A percentile compares a stretch with the other conserved stretches of the same genome.
Conservation (phyloP, 2,888 invertebrate species). For the Hedychridium roseum region DNA sequence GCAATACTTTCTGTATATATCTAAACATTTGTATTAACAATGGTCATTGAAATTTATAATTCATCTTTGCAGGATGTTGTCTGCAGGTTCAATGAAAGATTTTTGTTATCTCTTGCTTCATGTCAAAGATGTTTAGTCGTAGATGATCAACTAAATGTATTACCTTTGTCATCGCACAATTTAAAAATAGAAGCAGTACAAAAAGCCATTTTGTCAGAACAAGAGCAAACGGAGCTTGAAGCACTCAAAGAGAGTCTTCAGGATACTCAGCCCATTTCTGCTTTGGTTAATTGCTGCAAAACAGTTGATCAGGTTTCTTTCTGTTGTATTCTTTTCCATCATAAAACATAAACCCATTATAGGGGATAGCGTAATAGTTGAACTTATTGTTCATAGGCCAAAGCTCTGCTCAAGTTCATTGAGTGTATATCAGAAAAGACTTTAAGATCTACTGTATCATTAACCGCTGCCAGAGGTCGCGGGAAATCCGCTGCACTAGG, state of each 20-base stretch:
- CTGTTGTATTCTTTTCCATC: too few species aligned
- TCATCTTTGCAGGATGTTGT: constrained; percentile 73
- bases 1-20: neutral
- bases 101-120: constrained; percentile 88
- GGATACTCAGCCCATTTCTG: constrained; percentile 92
- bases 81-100: constrained; percentile 95
- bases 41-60: neutral
- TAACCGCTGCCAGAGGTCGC: constrained; percentile 96
- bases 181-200: constrained; percentile 81
- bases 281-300: constrained; percentile 85
- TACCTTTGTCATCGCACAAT: constrained; percentile 91
- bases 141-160: constrained; percentile 89
- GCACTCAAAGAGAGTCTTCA: constrained; percentile 83
- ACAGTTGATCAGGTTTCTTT: constrained; percentile 93
- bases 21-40: neutral
- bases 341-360: too few species aligned
- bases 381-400: constrained; percentile 67
- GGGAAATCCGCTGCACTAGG: constrained; percentile 99
- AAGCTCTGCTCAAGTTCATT: constrained; percentile 90
- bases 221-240: constrained; percentile 71
- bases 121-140: constrained; percentile 91
- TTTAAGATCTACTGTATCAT: constrained; percentile 85
- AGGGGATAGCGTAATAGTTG: too few species aligned
- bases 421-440: constrained; percentile 95
- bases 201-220: constrained; percentile 63